Evolutionary conservation across 2,113 vertebrate genomes (phyloP), one percentile per base, ranked within the genome.

Genomic region (Falcunculus frontatus): DNA sequence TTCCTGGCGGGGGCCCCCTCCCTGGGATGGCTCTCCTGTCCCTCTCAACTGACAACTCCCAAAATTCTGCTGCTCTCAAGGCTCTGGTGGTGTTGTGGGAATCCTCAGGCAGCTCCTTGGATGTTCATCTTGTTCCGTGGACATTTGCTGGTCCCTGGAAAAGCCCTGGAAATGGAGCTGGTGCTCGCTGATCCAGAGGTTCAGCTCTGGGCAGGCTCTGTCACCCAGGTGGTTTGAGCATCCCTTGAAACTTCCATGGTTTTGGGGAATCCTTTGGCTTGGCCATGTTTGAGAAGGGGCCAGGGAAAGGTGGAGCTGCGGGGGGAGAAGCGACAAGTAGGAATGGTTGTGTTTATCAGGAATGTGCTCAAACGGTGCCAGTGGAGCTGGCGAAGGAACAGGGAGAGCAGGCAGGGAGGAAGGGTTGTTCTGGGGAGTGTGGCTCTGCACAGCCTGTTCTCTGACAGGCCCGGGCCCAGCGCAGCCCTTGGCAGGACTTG

Each of bases 321-420:
- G 5, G 20, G 9, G 21, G 26, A 41, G 42, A 23, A 41, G 21
- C 1, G 1, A 11, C 9, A 23, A 55, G 56, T 15, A 16, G 49
- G 50, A 29, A 22, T 32, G 44, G 17, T 59, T 42, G 60, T 22
- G 25, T 33, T 55, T 19, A 8, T 62, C 4, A 5, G 77, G 67
- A 50, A 37, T 2, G 7, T 35, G 21, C n/a, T 70, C 21, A 20
- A 0, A 25, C 0, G 0, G n/a, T 18, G 68, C 63, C 33, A 13
- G 9, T 21, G 73, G 47, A 39, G 41, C 10, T 18, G 35, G 46
- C 3, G 7, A 16, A 26, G 41, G 65, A 73, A 18, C 57, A 33
- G 41, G 26, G 46, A 37, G 44, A 59, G 55, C 84, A 29, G 70
- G 32, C 39, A 55, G 59, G 49, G 21, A 4, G 27, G 1, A 47